Evolutionary conservation across 2,113 vertebrate genomes (phyloP), one percentile per base, ranked within the genome.

Genomic region (Pteronura brasiliensis): DNA sequence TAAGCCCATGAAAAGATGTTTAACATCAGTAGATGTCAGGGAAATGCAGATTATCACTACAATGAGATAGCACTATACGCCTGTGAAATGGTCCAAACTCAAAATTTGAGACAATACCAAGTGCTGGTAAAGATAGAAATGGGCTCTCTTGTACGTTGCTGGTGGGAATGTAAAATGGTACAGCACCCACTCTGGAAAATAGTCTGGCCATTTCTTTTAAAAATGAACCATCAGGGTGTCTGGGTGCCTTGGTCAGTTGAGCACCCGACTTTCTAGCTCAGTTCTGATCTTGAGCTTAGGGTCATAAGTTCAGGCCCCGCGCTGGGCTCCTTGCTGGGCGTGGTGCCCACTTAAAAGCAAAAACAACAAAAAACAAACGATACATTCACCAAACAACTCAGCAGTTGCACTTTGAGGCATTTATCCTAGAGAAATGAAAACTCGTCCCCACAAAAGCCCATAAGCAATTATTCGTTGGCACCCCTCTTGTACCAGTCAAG

Each of bases 401-500:
- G 39, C 13, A n/a, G 2, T 83, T 71, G 18, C 49, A 87, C 21
- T 85, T 23, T 10, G 31, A 15, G 4, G 55, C 39, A 31, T 88
- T 96, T 77, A 71, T 83, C 49, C 15, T 65, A 65, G 61, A 90
- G 80, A 69, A 96, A 82, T 90, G 42, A 92, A 94, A 92, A 80
- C 21, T 55, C 0, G 29, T 86, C 69, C 84, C 27, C 42, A 59
- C 44, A 79, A 65, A 74, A 80, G 42, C 36, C 9, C 39, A n/a
- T 49, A 10, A 7, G 25, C n/a, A 39, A 27, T 69, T 69, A 42
- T 67, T 49, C 4, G 1, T 2, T 65, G 67, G 23, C 61, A 36
- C 14, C 69, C 88, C 39, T 4, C 76, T 83, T 74, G 21, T 77
- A 52, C 61, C n/a, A 27, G 12, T 29, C 9, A 36, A 82, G 72